Percentiles rank a stretch among this genome's conserved stretches.
phyloP scores from a whole-genome alignment of 2,888 invertebrate species.

The Caprella mutica region DNA sequence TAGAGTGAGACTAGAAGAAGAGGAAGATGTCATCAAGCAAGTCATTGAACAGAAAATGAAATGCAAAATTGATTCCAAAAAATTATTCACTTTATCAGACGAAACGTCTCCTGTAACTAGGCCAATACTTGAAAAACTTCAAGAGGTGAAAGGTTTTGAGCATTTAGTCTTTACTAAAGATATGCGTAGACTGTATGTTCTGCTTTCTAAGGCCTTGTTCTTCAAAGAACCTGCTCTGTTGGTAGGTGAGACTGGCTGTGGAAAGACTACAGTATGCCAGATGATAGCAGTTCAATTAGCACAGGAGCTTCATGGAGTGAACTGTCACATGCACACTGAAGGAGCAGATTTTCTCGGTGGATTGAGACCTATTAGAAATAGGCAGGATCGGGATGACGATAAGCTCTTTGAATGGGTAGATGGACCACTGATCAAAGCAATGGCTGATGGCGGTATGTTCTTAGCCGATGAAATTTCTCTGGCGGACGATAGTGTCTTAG shows the following conservation, averaged over 20 bases:
- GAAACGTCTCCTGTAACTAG: slow-evolving; percentile 65
- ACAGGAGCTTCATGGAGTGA: slow-evolving; percentile 64
- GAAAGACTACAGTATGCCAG: slow-evolving; percentile 93
- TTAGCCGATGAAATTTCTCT: slow-evolving; percentile 97
- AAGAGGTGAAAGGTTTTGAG: slow-evolving; percentile 47
- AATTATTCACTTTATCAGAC: slow-evolving; percentile 37
- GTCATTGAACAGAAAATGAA: slow-evolving; percentile 18
- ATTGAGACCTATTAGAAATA: slow-evolving; percentile 69
- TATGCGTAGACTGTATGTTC: slow-evolving; percentile 59
- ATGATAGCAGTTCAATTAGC: slow-evolving; percentile 59
- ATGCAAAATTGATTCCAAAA: slow-evolving; percentile 12
- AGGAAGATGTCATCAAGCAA: slow-evolving; percentile 65
- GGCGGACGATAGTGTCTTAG: slow-evolving; percentile 95
- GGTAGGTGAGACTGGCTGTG: slow-evolving; percentile 96
- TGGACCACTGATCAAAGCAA: slow-evolving; percentile 83
- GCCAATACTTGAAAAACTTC: slow-evolving; percentile 53
- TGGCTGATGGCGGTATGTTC: slow-evolving; percentile 77
- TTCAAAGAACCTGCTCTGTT: slow-evolving; percentile 89
- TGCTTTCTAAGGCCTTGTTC: slow-evolving; percentile 58
- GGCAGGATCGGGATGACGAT: slow-evolving; percentile 39
- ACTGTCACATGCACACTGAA: slow-evolving; percentile 98
- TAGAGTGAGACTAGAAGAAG: slow-evolving; percentile 72
- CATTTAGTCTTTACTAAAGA: slow-evolving; percentile 92
- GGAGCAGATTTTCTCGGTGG: slow-evolving; percentile 96
- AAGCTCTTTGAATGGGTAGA: slow-evolving; percentile 91